Base-by-base conservation (phyloP, 2,113 vertebrate genomes). In the Petrocephalus zakoni region DNA sequence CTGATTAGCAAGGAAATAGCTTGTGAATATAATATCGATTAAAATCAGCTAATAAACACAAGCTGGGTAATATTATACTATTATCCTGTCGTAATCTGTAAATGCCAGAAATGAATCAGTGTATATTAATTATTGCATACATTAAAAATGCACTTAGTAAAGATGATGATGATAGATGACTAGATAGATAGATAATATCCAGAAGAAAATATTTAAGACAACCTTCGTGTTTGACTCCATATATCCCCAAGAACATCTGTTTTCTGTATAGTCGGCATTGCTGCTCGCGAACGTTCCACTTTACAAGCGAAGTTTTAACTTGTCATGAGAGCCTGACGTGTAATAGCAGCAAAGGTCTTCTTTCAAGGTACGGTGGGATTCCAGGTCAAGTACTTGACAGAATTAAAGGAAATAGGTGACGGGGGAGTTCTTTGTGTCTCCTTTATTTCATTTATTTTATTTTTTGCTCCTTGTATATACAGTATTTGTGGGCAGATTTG, bases 1-100 rank as follows among this genome's bases (percentile, higher is more conserved):
- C 52, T 34, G 52, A 86, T 55, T 52, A 85, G 82, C 47, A 78
- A 78, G 15, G 42, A 47, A 22, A 83, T 49, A 49, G 42, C 17
- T 46, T 82, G 42, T 82, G 78, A 82, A 82, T 82, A 47, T n/a
- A 82, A 82, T 82, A 47, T 82, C 29, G 17, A 47, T 82, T 82
- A 46, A 82, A 46, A 82, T 82, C 37, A 47, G 34, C 78, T 19
- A 82, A 37, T 37, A 75, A 75, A 78, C 72, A 42, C 34, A 42
- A 78, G 72, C 34, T 42, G 68, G 68, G 68, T 75, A 42, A 42
- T 78, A 78, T 78, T 78, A 37, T 78, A 34, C 29, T 78, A 78
- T 78, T 78, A 78, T 78, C 72, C 72, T 78, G 29, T 78, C 34
- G 72, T 78, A 78, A 78, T 78, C 72, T 78, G 34, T 42, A 37